Base-by-base conservation (phyloP, 2,888 invertebrate species). In the Luperina testacea region DNA sequence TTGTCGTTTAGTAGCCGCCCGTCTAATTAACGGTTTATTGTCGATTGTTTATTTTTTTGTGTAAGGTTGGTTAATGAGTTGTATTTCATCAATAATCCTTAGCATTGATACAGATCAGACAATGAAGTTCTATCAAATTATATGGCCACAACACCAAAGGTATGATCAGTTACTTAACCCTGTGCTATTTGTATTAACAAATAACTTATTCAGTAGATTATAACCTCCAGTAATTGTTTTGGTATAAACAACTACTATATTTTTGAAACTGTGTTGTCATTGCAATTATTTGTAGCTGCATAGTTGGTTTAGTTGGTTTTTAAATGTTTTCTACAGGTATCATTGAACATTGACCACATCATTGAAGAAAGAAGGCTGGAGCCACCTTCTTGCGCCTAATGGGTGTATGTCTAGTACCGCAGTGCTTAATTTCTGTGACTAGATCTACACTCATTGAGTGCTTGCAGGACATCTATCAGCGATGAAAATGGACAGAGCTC, bases 361-460 rank as follows among this genome's bases (percentile, higher is more conserved):
- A 76, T 64, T 75, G 75, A 83, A 84, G 82, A 75, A 82, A 75
- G 76, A 87, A 83, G 80, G 69, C 71, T 61, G 38, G 67, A 57
- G 17, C 48, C 57, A 72, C 89, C 91, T 93, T 89, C 81, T 90
- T 91, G 92, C 90, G 87, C 89, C 92, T 82, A 97, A 97, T 98
- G 98, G 97, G 98, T 98, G 97, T 97, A 97, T 97, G 97, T 98
- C 98, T 98, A 97, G 98, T 97, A 95, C 71, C 97, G 96, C 98
- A 97, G 97, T 97, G 90, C 83, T 80, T 76, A 86, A 91, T 87
- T 94, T 86, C 94, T 98, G 98, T 98, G 98, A 98, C 98, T 98
- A 98, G 98, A 98, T 98, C 98, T 98, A 98, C 98, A 98, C 98
- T 98, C 98, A 98, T 98, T 98, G 98, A 98, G 95, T 97, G 95